Evolutionary conservation across 92 coral and sea anemone genomes (phyloP), one percentile per base, ranked within the genome.

Genomic region (Heliopora coerulea): DNA sequence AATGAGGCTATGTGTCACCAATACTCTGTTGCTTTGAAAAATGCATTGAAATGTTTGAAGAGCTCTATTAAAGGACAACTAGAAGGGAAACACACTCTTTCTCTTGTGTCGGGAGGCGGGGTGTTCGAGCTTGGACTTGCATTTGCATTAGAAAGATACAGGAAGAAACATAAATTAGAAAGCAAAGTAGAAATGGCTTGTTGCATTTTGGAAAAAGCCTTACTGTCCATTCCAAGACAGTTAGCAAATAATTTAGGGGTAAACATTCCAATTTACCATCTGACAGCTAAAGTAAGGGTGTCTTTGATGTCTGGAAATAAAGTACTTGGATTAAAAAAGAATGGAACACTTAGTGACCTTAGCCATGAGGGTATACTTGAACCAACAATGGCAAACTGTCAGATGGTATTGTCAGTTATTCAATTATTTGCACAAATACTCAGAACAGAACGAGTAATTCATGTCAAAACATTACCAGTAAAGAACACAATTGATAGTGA

Each of bases 91-190:
- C 56, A 41, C 19, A 17, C 86, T 17, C 33, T 28, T 24, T 70
- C 77, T 34, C 37, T 75, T 34, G 62, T 95, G 24, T 91, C 91
- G 2, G 91, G 95, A 20, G 87, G 91, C 37, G 99, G 99, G 20
- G 65, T 87, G 18, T 69, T 69, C 37, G 99, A 95, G 63, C 70
- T 88, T 70, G 86, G 81, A 54, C 56, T 88, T 59, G 80, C 83
- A 17, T 75, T 65, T 44, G 79, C 58, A 46, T 73, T 95, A 29
- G 83, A 76, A 40, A 48, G 59, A 18, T 62, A 60, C 48, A 58
- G 83, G 12, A 70, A 76, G 20, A 39, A 30, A 26, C 62, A 65
- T 19, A 26, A 39, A 67, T 77, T 86, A 34, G 46, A 60, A 29
- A 32, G 72, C 30, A 48, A 83, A 31, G 66, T 76, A 0, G 39